Evolutionary conservation across 2,113 vertebrate species (phyloP).

Genomic region (Pholis gunnellus): DNA sequence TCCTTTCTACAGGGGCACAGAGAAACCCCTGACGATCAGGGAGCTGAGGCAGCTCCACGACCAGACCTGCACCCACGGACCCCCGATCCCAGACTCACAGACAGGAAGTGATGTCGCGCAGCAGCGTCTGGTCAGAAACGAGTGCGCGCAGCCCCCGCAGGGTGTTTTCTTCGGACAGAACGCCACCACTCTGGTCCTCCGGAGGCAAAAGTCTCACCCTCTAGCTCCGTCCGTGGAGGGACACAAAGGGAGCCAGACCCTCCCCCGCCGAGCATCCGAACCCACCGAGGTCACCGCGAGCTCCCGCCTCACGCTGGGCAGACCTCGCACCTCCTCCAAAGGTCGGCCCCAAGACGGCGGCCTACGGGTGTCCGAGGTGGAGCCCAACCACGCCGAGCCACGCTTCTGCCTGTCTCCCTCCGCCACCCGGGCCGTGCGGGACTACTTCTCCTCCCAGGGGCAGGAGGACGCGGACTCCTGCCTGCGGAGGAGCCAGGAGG

Average conservation of each 20-base stretch:
- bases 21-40: constrained; percentile 68
- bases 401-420: constrained; percentile 75
- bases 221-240: constrained; percentile 39
- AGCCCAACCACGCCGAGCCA: constrained; percentile 38
- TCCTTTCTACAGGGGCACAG: constrained; percentile 65
- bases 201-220: constrained; percentile 70
- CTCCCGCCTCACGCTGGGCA: constrained; percentile 52
- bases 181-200: constrained; percentile 68
- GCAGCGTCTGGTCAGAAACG: constrained; percentile 16
- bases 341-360: constrained; percentile 31
- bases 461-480: constrained; percentile 70
- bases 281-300: not conserved
- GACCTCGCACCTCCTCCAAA: constrained; percentile 11
- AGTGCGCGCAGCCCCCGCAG: constrained; percentile 65
- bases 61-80: constrained; percentile 33
- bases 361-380: constrained; percentile 52
- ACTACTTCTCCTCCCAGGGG: constrained; percentile 76
- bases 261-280: constrained; percentile 67
- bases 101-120: constrained; percentile 41
- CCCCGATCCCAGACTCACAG: not conserved
- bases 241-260: constrained; percentile 43
- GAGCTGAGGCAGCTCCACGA: constrained; percentile 68
- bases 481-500: constrained; percentile 75
- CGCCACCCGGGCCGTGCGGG: constrained; percentile 57
- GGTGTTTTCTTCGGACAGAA: constrained; percentile 82